A percentile compares a stretch with the other conserved stretches of the same genome.
phyloP scores from a whole-genome alignment of 1,140 invertebrate species.

The Periplaneta americana region DNA sequence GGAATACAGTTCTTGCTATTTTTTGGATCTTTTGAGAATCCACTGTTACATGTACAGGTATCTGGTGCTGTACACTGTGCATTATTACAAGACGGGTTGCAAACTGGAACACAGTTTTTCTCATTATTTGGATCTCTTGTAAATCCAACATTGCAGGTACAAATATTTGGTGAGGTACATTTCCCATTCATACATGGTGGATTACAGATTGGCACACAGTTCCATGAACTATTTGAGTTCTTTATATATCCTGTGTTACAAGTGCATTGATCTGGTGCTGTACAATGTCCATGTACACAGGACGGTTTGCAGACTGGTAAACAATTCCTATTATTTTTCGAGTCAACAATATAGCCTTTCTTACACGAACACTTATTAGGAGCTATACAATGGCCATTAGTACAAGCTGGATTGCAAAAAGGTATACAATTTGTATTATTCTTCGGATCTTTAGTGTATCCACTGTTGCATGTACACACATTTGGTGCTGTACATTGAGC shows the following conservation, averaged over 20 bases:
- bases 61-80: constrained; percentile 52
- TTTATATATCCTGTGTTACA: background rate
- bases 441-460: background rate
- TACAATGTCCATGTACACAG: constrained; percentile 41
- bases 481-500: constrained; percentile 52
- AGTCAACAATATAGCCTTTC: constrained; percentile 19
- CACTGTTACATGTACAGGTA: constrained; percentile 38
- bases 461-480: constrained; percentile 31
- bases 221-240: background rate
- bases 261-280: background rate
- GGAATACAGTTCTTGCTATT: background rate
- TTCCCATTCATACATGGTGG: background rate
- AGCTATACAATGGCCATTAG: background rate
- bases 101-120: constrained; percentile 47
- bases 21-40: background rate
- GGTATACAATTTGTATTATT: background rate
- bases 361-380: constrained; percentile 25
- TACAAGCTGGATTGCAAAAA: background rate
- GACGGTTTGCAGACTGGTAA: constrained; percentile 29
- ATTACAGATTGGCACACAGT: background rate
- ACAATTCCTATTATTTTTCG: background rate
- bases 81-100: constrained; percentile 46
- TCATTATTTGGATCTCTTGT: background rate
- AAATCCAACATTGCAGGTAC: constrained; percentile 1
- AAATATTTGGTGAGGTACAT: background rate